Evolutionary conservation across 2,888 invertebrate species (phyloP).

Genomic region (Ichneumoninae sp.): DNA sequence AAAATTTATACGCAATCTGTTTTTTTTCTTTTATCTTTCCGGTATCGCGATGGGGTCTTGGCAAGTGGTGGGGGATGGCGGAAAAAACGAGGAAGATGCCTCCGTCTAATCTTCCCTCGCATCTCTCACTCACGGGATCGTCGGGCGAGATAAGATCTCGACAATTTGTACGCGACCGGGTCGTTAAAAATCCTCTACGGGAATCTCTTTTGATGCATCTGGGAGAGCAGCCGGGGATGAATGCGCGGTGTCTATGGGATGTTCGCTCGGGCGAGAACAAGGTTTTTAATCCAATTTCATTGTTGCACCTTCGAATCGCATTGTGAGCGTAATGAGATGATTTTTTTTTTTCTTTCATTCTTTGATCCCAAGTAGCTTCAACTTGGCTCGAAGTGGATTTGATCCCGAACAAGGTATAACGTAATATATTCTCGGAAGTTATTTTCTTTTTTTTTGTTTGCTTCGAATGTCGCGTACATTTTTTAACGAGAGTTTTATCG

Average conservation of each 20-base stretch:
- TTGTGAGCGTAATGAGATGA: constrained; percentile 35
- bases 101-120: constrained; percentile 80
- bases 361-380: background rate
- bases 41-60: constrained; percentile 50
- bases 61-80: constrained; percentile 57
- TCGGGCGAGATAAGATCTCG: constrained; percentile 78
- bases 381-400: background rate
- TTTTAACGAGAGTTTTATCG: background rate
- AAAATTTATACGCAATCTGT: constrained; percentile 59
- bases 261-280: constrained; percentile 62
- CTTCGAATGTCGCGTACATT: background rate
- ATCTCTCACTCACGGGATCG: constrained; percentile 70
- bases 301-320: constrained; percentile 62
- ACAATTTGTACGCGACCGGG: constrained; percentile 81
- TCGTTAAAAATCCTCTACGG: constrained; percentile 77
- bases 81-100: constrained; percentile 71
- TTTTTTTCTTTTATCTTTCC: constrained; percentile 33
- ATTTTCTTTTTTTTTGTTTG: background rate
- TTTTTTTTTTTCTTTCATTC: constrained; percentile 25
- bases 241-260: constrained; percentile 19
- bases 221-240: constrained; percentile 39
- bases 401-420: background rate
- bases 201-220: constrained; percentile 55
- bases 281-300: constrained; percentile 79
- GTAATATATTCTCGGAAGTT: background rate